These are phyloP conservation scores for Pandemis corylana DNA, from an alignment of 2,888 invertebrate species.

Conservation along the genomic window DNA sequence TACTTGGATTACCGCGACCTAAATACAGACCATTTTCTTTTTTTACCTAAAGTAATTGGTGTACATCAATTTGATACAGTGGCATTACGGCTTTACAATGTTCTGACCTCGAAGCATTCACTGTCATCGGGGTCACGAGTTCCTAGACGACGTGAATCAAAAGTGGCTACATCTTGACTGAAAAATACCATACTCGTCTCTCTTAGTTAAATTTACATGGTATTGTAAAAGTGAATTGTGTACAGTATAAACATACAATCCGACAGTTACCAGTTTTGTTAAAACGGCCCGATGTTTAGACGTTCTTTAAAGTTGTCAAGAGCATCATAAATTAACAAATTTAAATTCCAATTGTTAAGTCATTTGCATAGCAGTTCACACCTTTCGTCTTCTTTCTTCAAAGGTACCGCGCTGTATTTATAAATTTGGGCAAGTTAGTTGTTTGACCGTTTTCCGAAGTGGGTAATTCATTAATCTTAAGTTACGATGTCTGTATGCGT, in stretches of 20 bases:
- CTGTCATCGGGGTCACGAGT: constrained; percentile 12
- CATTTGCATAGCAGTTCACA: constrained; percentile 9
- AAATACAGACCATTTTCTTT: neutral
- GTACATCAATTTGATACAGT: constrained; percentile 6
- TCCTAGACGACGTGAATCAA: neutral
- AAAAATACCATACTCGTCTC: neutral
- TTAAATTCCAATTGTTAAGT: constrained; percentile 6
- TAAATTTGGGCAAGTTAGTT: neutral
- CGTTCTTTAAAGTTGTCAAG: constrained; percentile 2
- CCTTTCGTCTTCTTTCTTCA: neutral
- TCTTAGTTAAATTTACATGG: neutral
- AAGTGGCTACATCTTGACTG: neutral
- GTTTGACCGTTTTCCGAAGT: neutral
- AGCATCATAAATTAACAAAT: neutral
- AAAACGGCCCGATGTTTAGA: neutral
- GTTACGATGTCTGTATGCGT: neutral
- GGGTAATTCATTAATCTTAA: neutral
- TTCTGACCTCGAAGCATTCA: constrained; percentile 17
- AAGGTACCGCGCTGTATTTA: constrained; percentile 5
- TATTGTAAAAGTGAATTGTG: neutral
- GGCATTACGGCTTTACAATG: constrained; percentile 11
- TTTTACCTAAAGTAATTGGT: constrained; percentile 1
- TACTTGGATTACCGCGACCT: neutral
- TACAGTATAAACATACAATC: neutral
- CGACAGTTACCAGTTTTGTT: neutral